Percentiles rank a stretch among this genome's conserved stretches.
Evolutionary conservation across 2,888 invertebrate genomes (phyloP).

Genomic region (Ecdyonurus torrentis): DNA sequence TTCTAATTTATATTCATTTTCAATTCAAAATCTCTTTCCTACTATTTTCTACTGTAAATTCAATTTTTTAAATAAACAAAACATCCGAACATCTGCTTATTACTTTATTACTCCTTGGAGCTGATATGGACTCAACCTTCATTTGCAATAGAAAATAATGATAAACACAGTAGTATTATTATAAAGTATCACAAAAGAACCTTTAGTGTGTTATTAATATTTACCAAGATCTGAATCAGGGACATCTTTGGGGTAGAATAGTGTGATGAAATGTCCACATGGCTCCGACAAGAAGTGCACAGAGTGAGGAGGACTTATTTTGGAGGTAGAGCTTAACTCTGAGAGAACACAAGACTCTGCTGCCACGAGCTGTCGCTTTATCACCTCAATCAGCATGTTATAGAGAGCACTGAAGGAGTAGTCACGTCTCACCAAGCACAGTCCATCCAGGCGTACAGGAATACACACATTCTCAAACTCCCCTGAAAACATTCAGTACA

Average conservation of each 20-base stretch:
- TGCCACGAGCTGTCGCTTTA: conserved; percentile 48
- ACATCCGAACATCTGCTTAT: no score
- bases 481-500: conserved; percentile 18
- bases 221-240: conserved; percentile 52
- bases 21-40: no score
- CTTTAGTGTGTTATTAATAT: no score
- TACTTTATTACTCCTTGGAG: no score
- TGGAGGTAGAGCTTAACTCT: conserved; percentile 27
- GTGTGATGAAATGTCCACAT: conserved; percentile 60
- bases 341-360: conserved; percentile 43
- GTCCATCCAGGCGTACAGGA: conserved; percentile 47
- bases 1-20: no score
- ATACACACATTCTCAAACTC: conserved; percentile 35
- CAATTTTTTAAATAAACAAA: no score
- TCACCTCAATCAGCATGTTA: conserved; percentile 55
- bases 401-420: conserved; percentile 47
- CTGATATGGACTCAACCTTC: no score
- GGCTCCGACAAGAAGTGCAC: conserved; percentile 57
- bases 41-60: no score
- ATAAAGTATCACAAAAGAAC: no score
- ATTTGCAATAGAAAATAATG: no score
- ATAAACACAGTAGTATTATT: no score
- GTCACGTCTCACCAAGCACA: conserved; percentile 50
- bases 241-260: conserved; percentile 47
- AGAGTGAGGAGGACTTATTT: conserved; percentile 41